Percentiles rank a stretch among this genome's conserved stretches.
Conservation (phyloP, 2,113 vertebrate species). For the Pyxicephalus adspersus region DNA sequence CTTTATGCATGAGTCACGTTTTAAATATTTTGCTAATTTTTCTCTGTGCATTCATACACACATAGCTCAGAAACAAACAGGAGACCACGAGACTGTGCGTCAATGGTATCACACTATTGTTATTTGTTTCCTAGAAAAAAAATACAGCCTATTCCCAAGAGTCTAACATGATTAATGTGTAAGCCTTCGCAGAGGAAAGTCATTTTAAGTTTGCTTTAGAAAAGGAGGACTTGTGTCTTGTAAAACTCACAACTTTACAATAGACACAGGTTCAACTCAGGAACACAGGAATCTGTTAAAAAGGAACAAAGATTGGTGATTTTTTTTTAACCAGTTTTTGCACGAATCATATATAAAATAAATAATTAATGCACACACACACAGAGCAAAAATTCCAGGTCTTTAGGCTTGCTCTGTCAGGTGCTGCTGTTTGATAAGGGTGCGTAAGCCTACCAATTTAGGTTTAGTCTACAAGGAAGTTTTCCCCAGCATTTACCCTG, state of each 20-base stretch:
- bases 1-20: constrained; percentile 33
- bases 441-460: too few species aligned
- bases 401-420: too few species aligned
- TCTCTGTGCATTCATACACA: constrained; percentile 11
- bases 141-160: constrained; percentile 14
- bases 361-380: too few species aligned
- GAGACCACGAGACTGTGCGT: constrained; percentile 1
- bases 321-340: too few species aligned
- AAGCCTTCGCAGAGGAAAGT: constrained; percentile 17
- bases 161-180: constrained; percentile 23
- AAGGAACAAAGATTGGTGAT: too few species aligned
- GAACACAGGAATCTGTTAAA: too few species aligned
- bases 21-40: constrained; percentile 33
- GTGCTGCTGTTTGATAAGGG: too few species aligned
- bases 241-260: background rate
- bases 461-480: too few species aligned
- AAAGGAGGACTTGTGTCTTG: background rate
- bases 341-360: too few species aligned
- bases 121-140: constrained; percentile 43
- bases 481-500: too few species aligned
- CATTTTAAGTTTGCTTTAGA: constrained; percentile 28
- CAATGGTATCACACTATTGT: constrained; percentile 20
- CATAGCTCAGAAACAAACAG: background rate
- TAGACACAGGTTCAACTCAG: too few species aligned
- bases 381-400: too few species aligned